Conservation (phyloP, 2,113 vertebrate species). For the Lichenostomus cassidix region DNA sequence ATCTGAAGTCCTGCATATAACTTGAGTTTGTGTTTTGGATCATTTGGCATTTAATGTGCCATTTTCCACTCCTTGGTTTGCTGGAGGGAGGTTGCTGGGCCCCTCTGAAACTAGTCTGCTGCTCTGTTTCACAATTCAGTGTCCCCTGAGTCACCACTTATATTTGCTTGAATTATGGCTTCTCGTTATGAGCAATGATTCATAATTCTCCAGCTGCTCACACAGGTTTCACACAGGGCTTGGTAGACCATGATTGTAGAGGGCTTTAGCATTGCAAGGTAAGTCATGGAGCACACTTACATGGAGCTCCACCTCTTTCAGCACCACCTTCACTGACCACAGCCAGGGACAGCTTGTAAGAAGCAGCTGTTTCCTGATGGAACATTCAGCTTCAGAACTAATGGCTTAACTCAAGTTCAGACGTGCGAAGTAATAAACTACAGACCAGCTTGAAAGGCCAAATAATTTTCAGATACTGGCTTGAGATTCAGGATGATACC, state of each 20-base stretch:
- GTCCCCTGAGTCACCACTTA: slow-evolving; percentile 12
- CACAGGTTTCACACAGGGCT: background rate
- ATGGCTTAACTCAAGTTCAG: background rate
- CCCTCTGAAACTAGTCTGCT: slow-evolving; percentile 39
- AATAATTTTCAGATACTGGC: background rate
- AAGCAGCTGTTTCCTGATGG: background rate
- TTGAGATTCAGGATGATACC: background rate
- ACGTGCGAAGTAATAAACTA: background rate
- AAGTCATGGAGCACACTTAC: background rate
- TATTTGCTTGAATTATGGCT: background rate
- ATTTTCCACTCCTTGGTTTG: background rate
- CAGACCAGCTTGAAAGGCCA: background rate
- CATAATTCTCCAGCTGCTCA: slow-evolving; percentile 13
- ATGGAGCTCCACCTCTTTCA: background rate
- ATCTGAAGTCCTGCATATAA: background rate
- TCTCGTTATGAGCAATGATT: slow-evolving; percentile 23
- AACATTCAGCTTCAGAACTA: background rate
- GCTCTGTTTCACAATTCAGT: background rate
- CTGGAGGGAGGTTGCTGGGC: background rate
- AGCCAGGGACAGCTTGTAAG: background rate
- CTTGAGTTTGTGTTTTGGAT: background rate
- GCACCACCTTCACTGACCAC: background rate
- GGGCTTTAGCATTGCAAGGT: background rate
- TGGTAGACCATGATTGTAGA: background rate
- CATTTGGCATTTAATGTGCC: background rate